These are phyloP conservation scores for Brachynemurus nebulosus DNA, from an alignment of 2,888 invertebrate genomes.

Conservation along the genomic window DNA sequence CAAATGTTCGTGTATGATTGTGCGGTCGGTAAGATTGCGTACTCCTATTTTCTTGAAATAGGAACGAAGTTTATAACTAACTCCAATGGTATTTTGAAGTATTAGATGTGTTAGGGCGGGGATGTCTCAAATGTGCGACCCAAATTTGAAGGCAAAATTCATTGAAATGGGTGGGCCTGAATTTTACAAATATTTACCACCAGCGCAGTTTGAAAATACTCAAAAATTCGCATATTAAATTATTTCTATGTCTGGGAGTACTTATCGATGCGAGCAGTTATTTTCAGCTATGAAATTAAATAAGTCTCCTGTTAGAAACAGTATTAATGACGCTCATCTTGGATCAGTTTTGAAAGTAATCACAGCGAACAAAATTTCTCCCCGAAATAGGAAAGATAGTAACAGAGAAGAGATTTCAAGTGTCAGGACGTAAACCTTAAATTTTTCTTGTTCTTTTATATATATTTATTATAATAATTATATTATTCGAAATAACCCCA, in stretches of 20 bases:
- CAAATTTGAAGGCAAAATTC: slow-evolving; percentile 14
- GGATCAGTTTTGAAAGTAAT: not conserved
- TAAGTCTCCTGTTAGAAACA: slow-evolving; percentile 5
- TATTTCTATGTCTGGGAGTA: slow-evolving; percentile 16
- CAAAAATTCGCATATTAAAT: slow-evolving; percentile 13
- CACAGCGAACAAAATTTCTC: slow-evolving; percentile 2
- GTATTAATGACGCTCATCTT: not conserved
- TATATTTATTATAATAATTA: not conserved
- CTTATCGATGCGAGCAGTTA: slow-evolving; percentile 15
- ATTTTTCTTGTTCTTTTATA: not conserved
- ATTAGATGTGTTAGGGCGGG: too few species aligned
- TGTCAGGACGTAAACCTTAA: not conserved
- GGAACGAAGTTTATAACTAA: too few species aligned
- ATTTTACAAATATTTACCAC: slow-evolving; percentile 11
- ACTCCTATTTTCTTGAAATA: too few species aligned
- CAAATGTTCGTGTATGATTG: too few species aligned
- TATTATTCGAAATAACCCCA: too few species aligned
- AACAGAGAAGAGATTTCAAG: slow-evolving; percentile 1
- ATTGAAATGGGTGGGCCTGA: slow-evolving; percentile 9
- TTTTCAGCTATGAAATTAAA: slow-evolving; percentile 13
- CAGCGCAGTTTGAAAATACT: slow-evolving; percentile 7
- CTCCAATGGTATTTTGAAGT: too few species aligned
- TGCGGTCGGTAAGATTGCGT: too few species aligned
- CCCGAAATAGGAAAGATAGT: slow-evolving; percentile 1
- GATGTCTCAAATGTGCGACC: too few species aligned